Evolutionary conservation across 2,888 invertebrate genomes (phyloP).

Genomic region (Ametastegia equiseti): DNA sequence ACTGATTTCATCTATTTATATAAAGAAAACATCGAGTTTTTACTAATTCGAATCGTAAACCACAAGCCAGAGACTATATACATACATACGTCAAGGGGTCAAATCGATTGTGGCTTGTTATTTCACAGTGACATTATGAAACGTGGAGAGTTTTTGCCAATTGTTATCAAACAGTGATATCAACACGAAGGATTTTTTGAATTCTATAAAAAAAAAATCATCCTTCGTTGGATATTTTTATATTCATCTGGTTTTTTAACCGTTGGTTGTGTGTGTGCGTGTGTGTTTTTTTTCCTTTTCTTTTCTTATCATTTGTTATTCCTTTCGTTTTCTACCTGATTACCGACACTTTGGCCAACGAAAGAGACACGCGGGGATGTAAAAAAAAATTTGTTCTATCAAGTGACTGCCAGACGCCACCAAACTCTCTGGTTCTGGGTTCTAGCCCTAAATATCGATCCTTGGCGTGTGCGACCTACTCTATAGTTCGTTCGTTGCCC

Average conservation of each 20-base stretch:
- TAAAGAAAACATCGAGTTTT: conserved; percentile 1
- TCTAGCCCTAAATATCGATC: conserved; percentile 72
- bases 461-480: conserved; percentile 59
- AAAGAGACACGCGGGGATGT: background rate
- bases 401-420: conserved; percentile 6
- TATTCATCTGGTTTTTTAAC: too few relatives aligned
- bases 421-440: background rate
- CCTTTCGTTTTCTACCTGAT: background rate
- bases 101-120: conserved; percentile 6
- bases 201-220: background rate
- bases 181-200: background rate
- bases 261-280: too few relatives aligned
- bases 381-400: background rate
- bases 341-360: background rate
- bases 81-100: background rate
- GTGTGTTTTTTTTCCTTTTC: background rate
- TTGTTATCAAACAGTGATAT: background rate
- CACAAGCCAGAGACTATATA: too few relatives aligned
- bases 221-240: background rate
- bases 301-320: background rate
- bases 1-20: too few relatives aligned
- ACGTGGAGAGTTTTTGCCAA: background rate
- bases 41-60: background rate
- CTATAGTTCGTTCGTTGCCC: conserved; percentile 41
- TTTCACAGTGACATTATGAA: conserved; percentile 12